Evolutionary conservation across 2,888 invertebrate species (phyloP), one percentile per base, ranked within the genome.

Genomic region (Pammene aurita): DNA sequence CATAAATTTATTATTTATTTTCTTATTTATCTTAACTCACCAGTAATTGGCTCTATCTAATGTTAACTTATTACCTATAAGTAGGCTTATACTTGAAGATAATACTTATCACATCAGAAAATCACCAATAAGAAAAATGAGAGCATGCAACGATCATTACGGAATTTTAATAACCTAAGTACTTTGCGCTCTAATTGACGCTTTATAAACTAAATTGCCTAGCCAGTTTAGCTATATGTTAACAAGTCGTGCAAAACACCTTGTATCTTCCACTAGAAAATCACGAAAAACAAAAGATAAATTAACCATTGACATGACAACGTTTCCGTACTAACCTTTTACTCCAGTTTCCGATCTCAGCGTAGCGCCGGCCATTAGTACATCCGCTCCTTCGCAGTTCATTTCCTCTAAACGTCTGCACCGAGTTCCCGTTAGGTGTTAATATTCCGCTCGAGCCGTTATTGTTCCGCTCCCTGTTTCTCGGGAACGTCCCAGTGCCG

Each of bases 321-420:
- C 72, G 68, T 73, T 73, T 71, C 73, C 71, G 66, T 77, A 85
- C 91, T 89, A 77, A 92, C 92, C 92, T 92, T 87, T 92, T 92
- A 84, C 86, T 93, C 93, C 93, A 93, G 88, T 93, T 92, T 84
- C 93, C 93, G 82, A 94, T 93, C 86, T 94, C 94, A 63, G 94
- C 94, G 84, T 94, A 94, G 73, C 93, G 91, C 73, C 93, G 89
- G 78, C 93, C 93, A 85, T 92, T 92, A 73, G 88, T 81, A 78
- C 89, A 89, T 85, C 90, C 91, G 87, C 87, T 90, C 82, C 92
- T 90, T 77, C 92, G 89, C 83, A 90, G 86, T 87, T 93, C 92
- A 90, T 91, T 92, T 90, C 92, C 93, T 87, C 81, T 89, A 74
- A 89, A 85, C 78, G 89, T 87, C 81, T 89, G 88, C 76, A 89